phyloP scores from a whole-genome alignment of 2,113 vertebrate species.

The Taxidea taxus region DNA sequence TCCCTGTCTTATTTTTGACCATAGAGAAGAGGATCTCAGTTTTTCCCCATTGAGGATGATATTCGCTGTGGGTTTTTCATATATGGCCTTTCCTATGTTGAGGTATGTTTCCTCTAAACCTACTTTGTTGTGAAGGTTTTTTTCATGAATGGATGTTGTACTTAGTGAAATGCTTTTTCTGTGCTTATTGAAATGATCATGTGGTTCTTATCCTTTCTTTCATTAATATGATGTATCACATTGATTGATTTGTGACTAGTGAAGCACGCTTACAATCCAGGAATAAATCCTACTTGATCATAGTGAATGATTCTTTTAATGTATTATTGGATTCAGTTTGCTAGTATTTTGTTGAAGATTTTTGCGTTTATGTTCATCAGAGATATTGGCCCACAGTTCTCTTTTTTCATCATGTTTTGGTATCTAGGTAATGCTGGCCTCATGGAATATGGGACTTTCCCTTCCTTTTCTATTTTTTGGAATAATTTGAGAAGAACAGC shows the following conservation, averaged over 20 bases:
- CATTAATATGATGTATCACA: too few species aligned
- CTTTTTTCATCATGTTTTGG: neutral
- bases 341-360: neutral
- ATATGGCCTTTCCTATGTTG: neutral
- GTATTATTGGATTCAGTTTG: neutral
- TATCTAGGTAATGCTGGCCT: neutral
- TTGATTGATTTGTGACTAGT: too few species aligned
- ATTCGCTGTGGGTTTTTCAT: neutral
- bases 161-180: neutral
- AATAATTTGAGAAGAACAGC: too few species aligned
- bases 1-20: neutral
- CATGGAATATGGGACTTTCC: neutral
- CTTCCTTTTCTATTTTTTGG: too few species aligned
- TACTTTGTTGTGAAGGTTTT: neutral
- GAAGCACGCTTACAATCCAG: too few species aligned
- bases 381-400: neutral
- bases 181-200: neutral
- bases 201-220: too few species aligned
- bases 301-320: too few species aligned
- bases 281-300: too few species aligned
- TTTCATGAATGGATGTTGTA: neutral
- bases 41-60: neutral
- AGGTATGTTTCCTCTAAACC: neutral
- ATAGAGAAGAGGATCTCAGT: neutral
- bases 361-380: neutral